A percentile compares a stretch with the other conserved stretches of the same genome.
Conservation (phyloP, 2,797 vertebrate species). For the Anableps anableps region DNA sequence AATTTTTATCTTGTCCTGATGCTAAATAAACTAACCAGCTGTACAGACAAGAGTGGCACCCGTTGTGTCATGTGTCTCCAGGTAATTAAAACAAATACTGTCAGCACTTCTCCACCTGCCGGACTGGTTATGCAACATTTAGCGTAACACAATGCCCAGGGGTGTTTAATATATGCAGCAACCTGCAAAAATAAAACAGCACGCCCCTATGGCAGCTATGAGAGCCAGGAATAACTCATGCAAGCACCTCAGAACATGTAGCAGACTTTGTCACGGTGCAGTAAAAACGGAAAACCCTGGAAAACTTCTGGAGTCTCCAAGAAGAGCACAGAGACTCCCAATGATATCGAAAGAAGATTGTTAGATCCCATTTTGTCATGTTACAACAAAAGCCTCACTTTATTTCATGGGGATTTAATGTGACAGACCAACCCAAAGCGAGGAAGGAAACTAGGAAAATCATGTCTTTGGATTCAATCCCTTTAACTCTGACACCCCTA, state of each 20-base stretch:
- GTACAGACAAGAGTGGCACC: slow-evolving; percentile 1
- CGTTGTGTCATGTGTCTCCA: neutral
- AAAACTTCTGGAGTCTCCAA: neutral
- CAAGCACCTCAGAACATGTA: neutral
- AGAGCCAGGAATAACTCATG: neutral
- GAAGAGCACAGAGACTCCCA: neutral
- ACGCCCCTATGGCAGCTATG: neutral
- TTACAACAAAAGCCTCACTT: neutral
- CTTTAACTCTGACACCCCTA: neutral
- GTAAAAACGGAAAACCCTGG: no score
- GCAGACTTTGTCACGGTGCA: neutral
- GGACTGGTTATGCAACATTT: neutral
- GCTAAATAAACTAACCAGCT: neutral
- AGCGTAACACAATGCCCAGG: neutral
- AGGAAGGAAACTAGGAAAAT: neutral
- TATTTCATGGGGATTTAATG: neutral
- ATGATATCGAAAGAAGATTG: neutral
- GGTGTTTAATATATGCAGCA: neutral
- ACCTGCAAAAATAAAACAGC: neutral
- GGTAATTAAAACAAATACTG: neutral
- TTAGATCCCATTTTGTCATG: neutral
- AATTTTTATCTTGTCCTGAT: neutral
- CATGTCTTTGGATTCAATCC: neutral
- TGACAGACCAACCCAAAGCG: neutral
- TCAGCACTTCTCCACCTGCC: neutral